Base-by-base conservation (phyloP, 2,113 vertebrate species). In the Pelusios castaneus region DNA sequence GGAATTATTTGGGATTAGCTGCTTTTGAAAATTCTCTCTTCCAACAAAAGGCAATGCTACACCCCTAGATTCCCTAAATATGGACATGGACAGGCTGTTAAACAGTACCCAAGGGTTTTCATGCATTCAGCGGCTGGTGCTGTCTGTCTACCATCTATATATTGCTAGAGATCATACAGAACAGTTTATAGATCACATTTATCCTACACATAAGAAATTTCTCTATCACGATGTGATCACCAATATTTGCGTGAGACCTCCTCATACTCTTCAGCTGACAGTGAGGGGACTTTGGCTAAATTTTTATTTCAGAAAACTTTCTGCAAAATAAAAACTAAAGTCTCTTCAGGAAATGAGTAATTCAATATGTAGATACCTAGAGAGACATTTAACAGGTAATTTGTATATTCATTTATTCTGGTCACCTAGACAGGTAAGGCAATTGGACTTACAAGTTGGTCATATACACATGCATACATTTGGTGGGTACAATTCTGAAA, bases 181-280 rank as follows among this genome's bases (percentile, higher is more conserved):
- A 75, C 87, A n/a, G 6, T 81, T 92, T 78, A 83, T 43, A 91
- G 43, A 51, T n/a, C 5, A 85, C 1, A 19, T 82, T 94, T 94
- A 86, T 88, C 31, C 55, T 82, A 5, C 5, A 80, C 19, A 92
- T 54, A 27, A 92, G 55, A 89, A 90, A 93, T 94, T 85, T 25
- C 78, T 47, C 83, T 95, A 92, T 11, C 41, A 27, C 80, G 78
- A 58, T 81, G 24, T 83, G 70, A 47, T 90, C 34, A 92, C 79
- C 89, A 80, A 41, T 88, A 89, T 38, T 83, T 90, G 22, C 24
- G 80, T 88, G 84, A 77, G 84, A 24, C 22, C 86, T 80, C 70
- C 92, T 10, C 67, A 21, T 25, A 10, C 4, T 93, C 12, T 85
- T 92, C 55, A 92, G 13, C 67, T 92, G 81, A 80, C 91, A 93